phyloP scores from a whole-genome alignment of 2,888 invertebrate genomes.

The Heliconius ismenius region DNA sequence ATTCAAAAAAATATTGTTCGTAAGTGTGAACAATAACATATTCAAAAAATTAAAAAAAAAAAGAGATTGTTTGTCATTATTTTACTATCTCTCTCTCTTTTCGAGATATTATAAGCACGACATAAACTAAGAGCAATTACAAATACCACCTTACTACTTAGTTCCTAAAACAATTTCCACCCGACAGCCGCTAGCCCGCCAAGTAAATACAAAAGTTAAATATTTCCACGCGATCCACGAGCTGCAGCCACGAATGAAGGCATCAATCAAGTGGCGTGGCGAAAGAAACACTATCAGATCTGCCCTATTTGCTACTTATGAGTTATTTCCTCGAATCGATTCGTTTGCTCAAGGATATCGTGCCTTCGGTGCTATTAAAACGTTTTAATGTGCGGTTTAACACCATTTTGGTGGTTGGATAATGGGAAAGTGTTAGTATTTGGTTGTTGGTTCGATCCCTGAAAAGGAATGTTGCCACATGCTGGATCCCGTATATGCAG shows the following conservation, averaged over 20 bases:
- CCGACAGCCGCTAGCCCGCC: neutral
- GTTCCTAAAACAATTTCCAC: conserved; percentile 3
- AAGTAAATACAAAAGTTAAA: conserved; percentile 13
- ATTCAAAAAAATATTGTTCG: too few species aligned
- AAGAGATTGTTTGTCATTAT: too few species aligned
- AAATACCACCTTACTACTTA: neutral
- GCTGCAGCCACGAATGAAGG: conserved; percentile 60
- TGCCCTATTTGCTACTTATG: conserved; percentile 76
- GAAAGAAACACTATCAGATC: conserved; percentile 74
- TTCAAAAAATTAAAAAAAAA: too few species aligned
- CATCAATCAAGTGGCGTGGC: conserved; percentile 78
- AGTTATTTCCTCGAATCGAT: conserved; percentile 75
- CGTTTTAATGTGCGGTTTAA: conserved; percentile 17
- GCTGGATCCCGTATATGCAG: too few species aligned
- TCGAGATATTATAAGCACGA: neutral
- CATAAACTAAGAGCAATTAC: neutral
- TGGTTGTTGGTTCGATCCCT: conserved; percentile 4
- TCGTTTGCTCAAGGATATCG: conserved; percentile 51
- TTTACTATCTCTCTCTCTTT: neutral
- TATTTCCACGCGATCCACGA: conserved; percentile 20
- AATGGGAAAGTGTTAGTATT: neutral
- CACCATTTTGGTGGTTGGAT: neutral
- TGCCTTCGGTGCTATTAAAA: conserved; percentile 7
- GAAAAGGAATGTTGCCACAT: too few species aligned
- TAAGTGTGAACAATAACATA: too few species aligned